Conservation (phyloP, 1,140 invertebrate species). For the Drosophila lacteicornis region DNA sequence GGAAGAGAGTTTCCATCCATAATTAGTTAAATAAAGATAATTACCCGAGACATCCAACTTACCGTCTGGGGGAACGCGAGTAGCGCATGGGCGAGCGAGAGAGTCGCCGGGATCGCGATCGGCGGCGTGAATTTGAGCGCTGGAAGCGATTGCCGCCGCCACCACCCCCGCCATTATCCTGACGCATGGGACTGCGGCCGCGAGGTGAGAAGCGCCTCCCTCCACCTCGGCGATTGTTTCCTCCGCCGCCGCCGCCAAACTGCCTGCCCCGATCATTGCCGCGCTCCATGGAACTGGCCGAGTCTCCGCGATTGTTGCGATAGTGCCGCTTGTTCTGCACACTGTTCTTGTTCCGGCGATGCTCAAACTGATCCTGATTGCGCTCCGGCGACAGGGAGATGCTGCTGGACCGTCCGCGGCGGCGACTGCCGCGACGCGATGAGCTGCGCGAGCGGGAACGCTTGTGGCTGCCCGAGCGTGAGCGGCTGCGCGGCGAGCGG, state of each 20-base stretch:
- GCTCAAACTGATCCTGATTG: conserved; percentile 90
- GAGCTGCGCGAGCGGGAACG: conserved; percentile 71
- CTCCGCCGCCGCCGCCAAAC: conserved; percentile 55
- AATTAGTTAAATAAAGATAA: neutral
- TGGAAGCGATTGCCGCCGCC: conserved; percentile 59
- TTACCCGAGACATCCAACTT: neutral
- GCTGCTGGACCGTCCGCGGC: conserved; percentile 74
- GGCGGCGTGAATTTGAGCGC: conserved; percentile 74
- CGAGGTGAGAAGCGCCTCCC: conserved; percentile 73
- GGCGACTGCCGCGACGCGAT: conserved; percentile 51
- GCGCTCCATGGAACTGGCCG: conserved; percentile 87
- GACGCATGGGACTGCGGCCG: conserved; percentile 70
- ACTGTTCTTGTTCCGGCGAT: conserved; percentile 91
- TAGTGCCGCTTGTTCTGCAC: conserved; percentile 94
- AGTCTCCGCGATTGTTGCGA: conserved; percentile 92
- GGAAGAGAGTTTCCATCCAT: neutral
- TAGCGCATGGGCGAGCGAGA: conserved; percentile 81
- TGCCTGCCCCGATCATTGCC: conserved; percentile 64
- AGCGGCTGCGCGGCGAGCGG: conserved; percentile 65
- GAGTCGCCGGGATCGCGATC: conserved; percentile 76
- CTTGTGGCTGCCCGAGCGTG: conserved; percentile 58
- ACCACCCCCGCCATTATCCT: conserved; percentile 71
- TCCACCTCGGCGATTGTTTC: conserved; percentile 39
- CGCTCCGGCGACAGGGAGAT: conserved; percentile 83
- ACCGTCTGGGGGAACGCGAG: conserved; percentile 80